Conservation (phyloP, 2,888 invertebrate genomes). For the Cantharis rustica region DNA sequence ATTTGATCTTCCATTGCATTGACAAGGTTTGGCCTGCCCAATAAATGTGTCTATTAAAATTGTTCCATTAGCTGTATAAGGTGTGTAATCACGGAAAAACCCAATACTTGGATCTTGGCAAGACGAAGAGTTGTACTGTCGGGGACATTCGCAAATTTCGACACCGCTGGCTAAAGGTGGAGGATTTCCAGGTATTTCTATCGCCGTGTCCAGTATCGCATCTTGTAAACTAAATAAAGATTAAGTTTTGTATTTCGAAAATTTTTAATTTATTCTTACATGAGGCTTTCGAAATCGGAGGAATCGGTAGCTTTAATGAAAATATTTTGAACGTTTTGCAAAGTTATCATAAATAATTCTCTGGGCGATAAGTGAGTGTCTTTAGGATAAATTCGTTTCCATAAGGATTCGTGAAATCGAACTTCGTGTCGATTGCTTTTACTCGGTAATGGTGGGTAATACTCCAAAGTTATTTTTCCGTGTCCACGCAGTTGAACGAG, state of each 20-base stretch:
- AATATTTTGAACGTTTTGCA: conserved; percentile 84
- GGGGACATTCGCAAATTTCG: conserved; percentile 85
- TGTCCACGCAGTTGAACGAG: conserved; percentile 81
- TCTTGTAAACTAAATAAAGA: conserved; percentile 65
- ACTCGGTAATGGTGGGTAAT: conserved; percentile 60
- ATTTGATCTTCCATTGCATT: conserved; percentile 78
- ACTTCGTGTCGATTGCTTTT: conserved; percentile 60
- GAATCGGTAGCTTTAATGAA: conserved; percentile 71
- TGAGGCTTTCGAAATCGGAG: conserved; percentile 61
- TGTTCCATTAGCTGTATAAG: conserved; percentile 64
- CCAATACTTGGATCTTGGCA: conserved; percentile 89
- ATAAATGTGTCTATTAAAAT: conserved; percentile 76
- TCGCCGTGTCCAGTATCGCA: conserved; percentile 82
- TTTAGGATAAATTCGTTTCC: conserved; percentile 61
- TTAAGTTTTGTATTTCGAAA: not conserved
- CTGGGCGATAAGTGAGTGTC: conserved; percentile 67
- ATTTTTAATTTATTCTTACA: conserved; percentile 53
- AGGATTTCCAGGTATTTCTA: conserved; percentile 68
- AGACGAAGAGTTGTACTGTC: conserved; percentile 80
- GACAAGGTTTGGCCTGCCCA: conserved; percentile 78
- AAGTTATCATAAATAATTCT: conserved; percentile 86
- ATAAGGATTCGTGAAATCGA: conserved; percentile 77
- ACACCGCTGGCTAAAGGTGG: conserved; percentile 77
- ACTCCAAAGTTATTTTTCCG: conserved; percentile 74
- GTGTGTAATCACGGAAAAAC: conserved; percentile 76